Base-by-base conservation (phyloP, 1,140 invertebrate species). In the Drosophila pruinosa region DNA sequence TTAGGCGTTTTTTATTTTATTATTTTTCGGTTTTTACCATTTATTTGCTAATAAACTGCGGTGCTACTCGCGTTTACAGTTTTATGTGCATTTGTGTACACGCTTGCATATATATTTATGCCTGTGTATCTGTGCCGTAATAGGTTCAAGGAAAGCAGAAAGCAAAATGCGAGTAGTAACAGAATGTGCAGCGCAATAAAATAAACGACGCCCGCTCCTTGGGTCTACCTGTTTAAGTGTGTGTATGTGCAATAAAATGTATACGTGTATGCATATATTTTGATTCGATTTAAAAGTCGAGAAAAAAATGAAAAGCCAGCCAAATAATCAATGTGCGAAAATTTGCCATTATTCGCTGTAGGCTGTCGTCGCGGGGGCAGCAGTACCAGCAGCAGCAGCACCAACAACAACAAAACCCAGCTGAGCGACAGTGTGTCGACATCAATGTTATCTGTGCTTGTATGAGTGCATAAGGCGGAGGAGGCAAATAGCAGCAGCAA, bases 261-360 rank as follows among this genome's bases (percentile, higher is more conserved):
- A 15, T 50, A 26, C 4, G 1, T 50, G 19, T 47, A 14, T 7
- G 19, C 21, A 21, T 43, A 21, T 21, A 24, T 24, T 34, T 50
- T 43, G 31, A 52, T 38, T 31, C 22, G 19, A 67, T 21, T 47
- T 24, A 22, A 21, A 48, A 8, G 14, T 26, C 21, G 48, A 22
- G 15, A 12, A 22, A 38, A 45, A 48, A 74, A 75, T 77, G 14
- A 64, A 64, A 74, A 64, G 41, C 68, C 34, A 73, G 41, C 28
- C 39, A 64, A 56, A 85, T 77, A 85, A 85, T 88, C 78, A 73
- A 86, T 86, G 82, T 78, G 75, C 72, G 65, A 76, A 70, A 69
- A 56, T 67, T 75, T 68, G 31, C 26, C 41, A 48, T 59, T 69
- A 71, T 65, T 58, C 47, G 71, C 31, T 74, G 52, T 54, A 62